phyloP scores from a whole-genome alignment of 2,888 invertebrate genomes.

The Amiota mariae region DNA sequence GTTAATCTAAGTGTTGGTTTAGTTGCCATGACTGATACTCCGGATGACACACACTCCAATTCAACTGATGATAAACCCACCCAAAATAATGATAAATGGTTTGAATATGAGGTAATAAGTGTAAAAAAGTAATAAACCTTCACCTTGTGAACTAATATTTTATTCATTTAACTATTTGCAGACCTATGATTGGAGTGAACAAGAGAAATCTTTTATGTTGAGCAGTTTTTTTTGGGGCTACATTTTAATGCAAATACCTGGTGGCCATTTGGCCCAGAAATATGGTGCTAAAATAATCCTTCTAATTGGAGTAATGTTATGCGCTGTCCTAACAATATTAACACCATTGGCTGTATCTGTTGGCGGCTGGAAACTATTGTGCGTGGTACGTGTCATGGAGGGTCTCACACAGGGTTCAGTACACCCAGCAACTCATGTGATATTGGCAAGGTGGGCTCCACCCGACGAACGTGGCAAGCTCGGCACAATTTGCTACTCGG shows the following conservation, averaged over 20 bases:
- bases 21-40: slow-evolving; percentile 81
- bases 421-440: slow-evolving; percentile 80
- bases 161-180: slow-evolving; percentile 57
- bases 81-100: slow-evolving; percentile 19
- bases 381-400: slow-evolving; percentile 78
- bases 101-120: slow-evolving; percentile 36
- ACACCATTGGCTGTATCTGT: slow-evolving; percentile 81
- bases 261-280: slow-evolving; percentile 81
- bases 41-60: slow-evolving; percentile 66
- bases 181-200: slow-evolving; percentile 77
- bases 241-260: slow-evolving; percentile 78
- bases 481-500: slow-evolving; percentile 81
- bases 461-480: slow-evolving; percentile 79
- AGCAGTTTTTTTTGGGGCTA: slow-evolving; percentile 83
- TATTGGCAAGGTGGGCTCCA: slow-evolving; percentile 83
- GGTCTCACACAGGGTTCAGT: slow-evolving; percentile 81
- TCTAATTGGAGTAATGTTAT: slow-evolving; percentile 76
- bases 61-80: not conserved
- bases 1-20: slow-evolving; percentile 83
- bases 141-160: not conserved
- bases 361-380: slow-evolving; percentile 78
- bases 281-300: slow-evolving; percentile 82
- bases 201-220: slow-evolving; percentile 76
- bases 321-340: slow-evolving; percentile 79
- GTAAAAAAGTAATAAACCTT: not conserved